Base-by-base conservation (phyloP, 2,113 vertebrate species). In the Nycticryphes semicollaris region DNA sequence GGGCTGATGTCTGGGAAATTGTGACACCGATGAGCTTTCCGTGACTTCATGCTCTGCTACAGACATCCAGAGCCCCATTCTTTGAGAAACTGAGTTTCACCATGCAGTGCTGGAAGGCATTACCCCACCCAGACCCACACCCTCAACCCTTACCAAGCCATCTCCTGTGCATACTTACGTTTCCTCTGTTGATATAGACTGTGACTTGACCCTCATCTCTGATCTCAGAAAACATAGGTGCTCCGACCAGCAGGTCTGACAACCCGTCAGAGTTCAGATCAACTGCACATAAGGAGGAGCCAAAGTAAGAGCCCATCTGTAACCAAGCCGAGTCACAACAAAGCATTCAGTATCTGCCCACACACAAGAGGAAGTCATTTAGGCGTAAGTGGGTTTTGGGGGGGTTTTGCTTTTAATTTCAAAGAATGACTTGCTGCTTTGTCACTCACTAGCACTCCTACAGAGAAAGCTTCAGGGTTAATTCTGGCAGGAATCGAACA, bases 261-360 rank as follows among this genome's bases (percentile, higher is more conserved):
- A 99, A 97, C 93, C 99, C 99, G 8, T 99, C 99, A 47, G 97
- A 97, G 91, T 99, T 99, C 98, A 99, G 98, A 98, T 99, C 99
- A 98, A 99, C 99, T 98, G 99, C 99, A 97, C 99, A 99, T 98
- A 99, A 98, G 98, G 99, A 99, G 98, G 99, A 99, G 98, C 99
- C 99, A 99, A 99, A 99, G 99, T 99, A 99, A 98, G 99, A 99
- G 98, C 99, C 99, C 99, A 99, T 99, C 99, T 99, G 99, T 96
- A 99, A 99, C 98, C 98, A 99, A 99, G 98, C 88, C 95, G 97
- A 99, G 98, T 98, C 97, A 98, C 97, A 97, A 98, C 98, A 99
- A 97, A 99, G 98, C 97, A 96, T 98, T 98, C 98, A 98, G 98
- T 99, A 98, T 97, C 93, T 87, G 96, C 94, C 93, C 96, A 96